These are phyloP conservation scores for Eremobia ochroleuca DNA, from an alignment of 2,888 invertebrate species.

Conservation along the genomic window DNA sequence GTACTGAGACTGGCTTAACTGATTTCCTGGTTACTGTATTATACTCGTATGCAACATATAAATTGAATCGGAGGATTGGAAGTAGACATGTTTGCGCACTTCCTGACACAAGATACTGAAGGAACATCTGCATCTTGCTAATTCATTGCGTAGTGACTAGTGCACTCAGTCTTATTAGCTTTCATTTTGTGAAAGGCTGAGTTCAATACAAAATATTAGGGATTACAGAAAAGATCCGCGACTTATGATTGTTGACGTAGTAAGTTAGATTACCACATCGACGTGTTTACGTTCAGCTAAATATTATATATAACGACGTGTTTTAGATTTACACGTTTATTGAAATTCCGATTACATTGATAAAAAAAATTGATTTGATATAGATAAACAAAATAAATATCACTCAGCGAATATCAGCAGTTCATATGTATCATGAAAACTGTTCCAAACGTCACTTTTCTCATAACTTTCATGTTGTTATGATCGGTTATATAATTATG, in stretches of 20 bases:
- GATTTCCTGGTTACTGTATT: constrained; percentile 41
- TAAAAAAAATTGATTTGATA: constrained; percentile 21
- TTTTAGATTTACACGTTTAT: neutral
- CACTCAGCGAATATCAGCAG: neutral
- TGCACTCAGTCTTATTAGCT: neutral
- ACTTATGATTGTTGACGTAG: neutral
- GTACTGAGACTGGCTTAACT: constrained; percentile 23
- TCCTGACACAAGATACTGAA: constrained; percentile 13
- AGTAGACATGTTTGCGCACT: neutral
- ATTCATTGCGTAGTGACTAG: neutral
- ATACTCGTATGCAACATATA: constrained; percentile 17
- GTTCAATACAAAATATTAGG: constrained; percentile 3
- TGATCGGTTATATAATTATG: constrained; percentile 7
- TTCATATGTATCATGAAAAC: neutral
- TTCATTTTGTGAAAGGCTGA: neutral
- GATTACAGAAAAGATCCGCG: neutral
- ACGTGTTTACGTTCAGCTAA: neutral
- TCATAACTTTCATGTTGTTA: constrained; percentile 9
- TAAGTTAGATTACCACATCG: neutral
- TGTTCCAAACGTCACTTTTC: neutral
- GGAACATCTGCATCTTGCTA: neutral
- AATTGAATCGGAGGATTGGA: constrained; percentile 8
- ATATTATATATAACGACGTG: constrained; percentile 25
- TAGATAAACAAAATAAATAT: constrained; percentile 16
- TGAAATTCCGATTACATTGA: constrained; percentile 20